phyloP scores from a whole-genome alignment of 1,140 invertebrate genomes.

The Apocrypta bakeri region DNA sequence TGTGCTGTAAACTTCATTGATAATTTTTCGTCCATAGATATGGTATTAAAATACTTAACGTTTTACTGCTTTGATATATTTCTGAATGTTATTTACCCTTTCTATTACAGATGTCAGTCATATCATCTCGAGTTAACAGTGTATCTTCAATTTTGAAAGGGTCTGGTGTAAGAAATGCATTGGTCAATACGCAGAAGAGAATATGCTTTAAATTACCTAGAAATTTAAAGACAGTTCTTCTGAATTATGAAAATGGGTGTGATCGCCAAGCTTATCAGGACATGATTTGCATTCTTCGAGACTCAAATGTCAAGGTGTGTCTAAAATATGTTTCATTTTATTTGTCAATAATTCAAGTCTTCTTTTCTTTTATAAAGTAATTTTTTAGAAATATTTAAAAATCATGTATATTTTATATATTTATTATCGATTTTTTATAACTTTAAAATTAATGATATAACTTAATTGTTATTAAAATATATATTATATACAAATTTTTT shows the following conservation, averaged over 20 bases:
- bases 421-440: constrained; percentile 29
- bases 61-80: no score
- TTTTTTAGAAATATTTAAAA: no score
- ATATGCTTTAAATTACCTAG: constrained; percentile 68
- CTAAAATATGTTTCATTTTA: no score
- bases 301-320: constrained; percentile 66
- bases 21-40: neutral
- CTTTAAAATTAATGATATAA: no score
- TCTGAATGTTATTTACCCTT: constrained; percentile 28
- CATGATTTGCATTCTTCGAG: constrained; percentile 67
- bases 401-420: neutral
- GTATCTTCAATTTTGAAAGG: constrained; percentile 68
- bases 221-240: constrained; percentile 64
- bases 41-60: no score
- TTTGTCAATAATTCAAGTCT: no score
- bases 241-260: constrained; percentile 60
- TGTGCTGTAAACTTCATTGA: constrained; percentile 6
- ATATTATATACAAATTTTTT: no score
- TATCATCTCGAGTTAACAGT: constrained; percentile 67
- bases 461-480: no score
- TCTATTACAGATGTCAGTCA: constrained; percentile 67
- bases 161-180: constrained; percentile 59
- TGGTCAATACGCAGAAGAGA: constrained; percentile 58
- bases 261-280: constrained; percentile 67
- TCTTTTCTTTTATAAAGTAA: neutral